A percentile compares a stretch with the other conserved stretches of the same genome.
phyloP scores from a whole-genome alignment of 2,888 invertebrate species.

The Rhorus exstirpatorius region DNA sequence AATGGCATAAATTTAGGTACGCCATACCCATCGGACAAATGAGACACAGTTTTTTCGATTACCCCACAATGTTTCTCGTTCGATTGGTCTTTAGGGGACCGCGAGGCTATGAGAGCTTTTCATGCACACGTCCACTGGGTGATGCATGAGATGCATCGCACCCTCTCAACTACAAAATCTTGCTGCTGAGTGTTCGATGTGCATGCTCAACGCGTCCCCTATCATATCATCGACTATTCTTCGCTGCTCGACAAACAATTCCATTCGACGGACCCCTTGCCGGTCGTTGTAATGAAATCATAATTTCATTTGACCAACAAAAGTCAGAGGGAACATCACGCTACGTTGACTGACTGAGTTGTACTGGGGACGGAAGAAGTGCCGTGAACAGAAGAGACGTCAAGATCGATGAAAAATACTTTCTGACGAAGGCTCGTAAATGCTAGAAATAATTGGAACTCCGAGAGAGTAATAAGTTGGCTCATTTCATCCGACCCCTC shows the following conservation, averaged over 20 bases:
- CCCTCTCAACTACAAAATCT: constrained; percentile 56
- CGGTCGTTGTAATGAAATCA: constrained; percentile 76
- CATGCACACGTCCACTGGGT: constrained; percentile 61
- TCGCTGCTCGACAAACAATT: constrained; percentile 74
- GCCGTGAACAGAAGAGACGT: constrained; percentile 25
- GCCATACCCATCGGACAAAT: background rate
- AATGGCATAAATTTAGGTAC: background rate
- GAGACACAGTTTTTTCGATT: constrained; percentile 45
- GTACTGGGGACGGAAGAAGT: constrained; percentile 42
- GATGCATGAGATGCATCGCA: constrained; percentile 68
- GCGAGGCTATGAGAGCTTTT: constrained; percentile 55
- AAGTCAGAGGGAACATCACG: constrained; percentile 55
- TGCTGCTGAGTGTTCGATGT: constrained; percentile 35
- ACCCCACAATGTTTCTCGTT: constrained; percentile 50
- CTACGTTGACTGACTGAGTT: constrained; percentile 49
- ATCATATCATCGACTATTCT: constrained; percentile 70
- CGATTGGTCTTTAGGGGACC: constrained; percentile 57
- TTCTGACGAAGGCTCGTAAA: constrained; percentile 13
- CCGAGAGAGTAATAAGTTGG: background rate
- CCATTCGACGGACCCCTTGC: constrained; percentile 70
- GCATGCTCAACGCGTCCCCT: constrained; percentile 70
- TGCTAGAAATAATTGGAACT: constrained; percentile 11
- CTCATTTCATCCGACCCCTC: constrained; percentile 2
- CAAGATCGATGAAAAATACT: constrained; percentile 28
- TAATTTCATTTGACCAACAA: constrained; percentile 75